phyloP scores from a whole-genome alignment of 64 coral and sea anemone species.

The Exaiptasia diaphana region DNA sequence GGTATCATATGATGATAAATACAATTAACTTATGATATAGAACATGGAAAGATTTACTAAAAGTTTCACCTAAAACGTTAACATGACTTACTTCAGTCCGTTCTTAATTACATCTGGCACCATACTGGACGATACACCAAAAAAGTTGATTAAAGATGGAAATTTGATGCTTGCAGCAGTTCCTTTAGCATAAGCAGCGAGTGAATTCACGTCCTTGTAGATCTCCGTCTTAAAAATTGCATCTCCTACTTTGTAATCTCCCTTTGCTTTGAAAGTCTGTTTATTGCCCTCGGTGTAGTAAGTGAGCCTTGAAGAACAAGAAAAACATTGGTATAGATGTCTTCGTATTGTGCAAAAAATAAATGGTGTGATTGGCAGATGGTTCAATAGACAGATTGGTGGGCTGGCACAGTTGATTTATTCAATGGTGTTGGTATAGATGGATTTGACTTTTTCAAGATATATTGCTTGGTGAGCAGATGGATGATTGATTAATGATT shows the following conservation, averaged over 20 bases:
- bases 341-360: not conserved
- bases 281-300: slow-evolving; percentile 85
- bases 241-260: slow-evolving; percentile 52
- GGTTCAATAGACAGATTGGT: not conserved
- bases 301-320: slow-evolving; percentile 32
- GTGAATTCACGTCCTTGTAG: slow-evolving; percentile 61
- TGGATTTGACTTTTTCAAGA: too few relatives aligned
- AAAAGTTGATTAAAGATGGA: slow-evolving; percentile 33
- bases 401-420: not conserved
- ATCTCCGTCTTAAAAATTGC: slow-evolving; percentile 67
- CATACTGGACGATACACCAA: slow-evolving; percentile 9
- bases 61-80: too few relatives aligned
- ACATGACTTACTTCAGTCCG: slow-evolving; percentile 73
- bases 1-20: too few relatives aligned
- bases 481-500: too few relatives aligned
- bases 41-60: too few relatives aligned
- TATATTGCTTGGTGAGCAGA: too few relatives aligned
- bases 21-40: too few relatives aligned
- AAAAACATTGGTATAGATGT: not conserved
- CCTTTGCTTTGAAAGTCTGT: slow-evolving; percentile 87
- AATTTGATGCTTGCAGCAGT: slow-evolving; percentile 47
- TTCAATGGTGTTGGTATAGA: too few relatives aligned
- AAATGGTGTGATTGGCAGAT: not conserved
- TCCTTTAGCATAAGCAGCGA: slow-evolving; percentile 47
- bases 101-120: slow-evolving; percentile 55